Percentiles rank a stretch among this genome's conserved stretches.
Conservation (phyloP, 2,113 vertebrate genomes). For the Orthonyx spaldingii region DNA sequence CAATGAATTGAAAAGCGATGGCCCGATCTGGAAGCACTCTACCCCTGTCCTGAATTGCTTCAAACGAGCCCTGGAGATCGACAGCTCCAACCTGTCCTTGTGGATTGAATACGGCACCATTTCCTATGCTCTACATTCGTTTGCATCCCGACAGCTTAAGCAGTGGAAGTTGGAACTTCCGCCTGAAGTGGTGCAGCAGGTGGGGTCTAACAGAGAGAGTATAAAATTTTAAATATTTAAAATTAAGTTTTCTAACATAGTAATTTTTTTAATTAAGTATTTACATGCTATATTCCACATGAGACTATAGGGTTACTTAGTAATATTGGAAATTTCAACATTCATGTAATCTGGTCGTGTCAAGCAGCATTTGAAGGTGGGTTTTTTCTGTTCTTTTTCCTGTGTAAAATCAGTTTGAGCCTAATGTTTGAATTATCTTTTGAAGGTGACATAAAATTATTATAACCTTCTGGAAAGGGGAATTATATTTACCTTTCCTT, state of each 20-base stretch:
- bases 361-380: not conserved
- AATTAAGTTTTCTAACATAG: not conserved
- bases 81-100: constrained; percentile 89
- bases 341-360: not conserved
- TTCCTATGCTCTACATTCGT: constrained; percentile 85
- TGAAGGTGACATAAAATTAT: not conserved
- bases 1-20: constrained; percentile 94
- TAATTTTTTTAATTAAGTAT: not conserved
- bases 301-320: not conserved
- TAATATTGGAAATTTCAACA: not conserved
- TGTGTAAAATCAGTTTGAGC: not conserved
- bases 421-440: constrained; percentile 7
- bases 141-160: constrained; percentile 93
- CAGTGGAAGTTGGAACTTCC: constrained; percentile 88
- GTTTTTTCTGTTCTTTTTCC: not conserved
- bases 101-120: constrained; percentile 99
- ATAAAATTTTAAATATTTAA: not conserved
- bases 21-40: constrained; percentile 93
- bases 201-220: constrained; percentile 47
- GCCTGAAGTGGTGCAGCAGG: constrained; percentile 87
- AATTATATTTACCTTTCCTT: not conserved
- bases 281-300: not conserved
- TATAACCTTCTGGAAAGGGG: not conserved
- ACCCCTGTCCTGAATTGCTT: constrained; percentile 91
- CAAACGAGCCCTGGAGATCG: constrained; percentile 90